These are phyloP conservation scores for Pteromalus puparum DNA, from an alignment of 1,140 invertebrate species.

Conservation along the genomic window DNA sequence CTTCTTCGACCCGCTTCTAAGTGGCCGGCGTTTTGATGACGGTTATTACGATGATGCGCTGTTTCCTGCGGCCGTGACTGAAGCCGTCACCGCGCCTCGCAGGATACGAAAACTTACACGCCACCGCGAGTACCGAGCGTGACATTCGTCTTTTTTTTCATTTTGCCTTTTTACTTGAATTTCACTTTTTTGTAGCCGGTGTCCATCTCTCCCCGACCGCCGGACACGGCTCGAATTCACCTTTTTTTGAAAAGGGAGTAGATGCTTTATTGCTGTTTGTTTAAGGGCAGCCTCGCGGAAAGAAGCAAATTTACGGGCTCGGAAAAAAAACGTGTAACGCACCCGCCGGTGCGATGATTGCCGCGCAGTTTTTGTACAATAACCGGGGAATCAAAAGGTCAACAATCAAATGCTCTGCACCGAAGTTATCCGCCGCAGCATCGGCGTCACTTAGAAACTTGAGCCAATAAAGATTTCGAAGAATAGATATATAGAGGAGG, in stretches of 20 bases:
- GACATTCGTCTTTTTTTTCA: conserved; percentile 40
- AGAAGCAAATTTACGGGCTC: neutral
- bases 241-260: neutral
- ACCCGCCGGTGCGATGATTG: no score
- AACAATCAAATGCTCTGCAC: no score
- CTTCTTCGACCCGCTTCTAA: conserved; percentile 67
- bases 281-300: neutral
- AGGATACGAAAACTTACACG: conserved; percentile 54
- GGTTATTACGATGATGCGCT: conserved; percentile 74
- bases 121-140: conserved; percentile 45
- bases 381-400: no score
- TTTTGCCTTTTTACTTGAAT: conserved; percentile 30
- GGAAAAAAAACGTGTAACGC: neutral
- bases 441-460: neutral
- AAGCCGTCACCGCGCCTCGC: conserved; percentile 58
- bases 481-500: conserved; percentile 8
- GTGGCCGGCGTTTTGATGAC: conserved; percentile 73
- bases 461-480: conserved; percentile 38
- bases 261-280: neutral
- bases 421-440: no score
- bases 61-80: conserved; percentile 73
- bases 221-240: neutral
- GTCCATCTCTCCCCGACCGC: neutral
- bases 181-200: conserved; percentile 21
- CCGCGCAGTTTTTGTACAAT: no score